These are phyloP conservation scores for Drosophila nigrodunni DNA, from an alignment of 1,140 invertebrate species.

Conservation along the genomic window DNA sequence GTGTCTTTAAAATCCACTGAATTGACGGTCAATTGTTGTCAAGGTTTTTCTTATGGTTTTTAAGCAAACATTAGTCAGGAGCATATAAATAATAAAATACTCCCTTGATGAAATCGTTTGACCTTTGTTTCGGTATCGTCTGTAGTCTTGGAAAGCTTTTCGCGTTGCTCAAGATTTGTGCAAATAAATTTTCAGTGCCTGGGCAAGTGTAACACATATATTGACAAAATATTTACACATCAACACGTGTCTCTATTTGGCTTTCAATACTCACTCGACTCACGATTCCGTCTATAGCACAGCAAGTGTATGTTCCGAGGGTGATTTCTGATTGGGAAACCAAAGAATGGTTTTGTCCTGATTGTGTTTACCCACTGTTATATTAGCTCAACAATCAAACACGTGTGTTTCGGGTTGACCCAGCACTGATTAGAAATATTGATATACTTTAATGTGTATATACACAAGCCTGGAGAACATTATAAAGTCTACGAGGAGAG, in stretches of 20 bases:
- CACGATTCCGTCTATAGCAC: constrained; percentile 1
- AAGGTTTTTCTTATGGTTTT: constrained; percentile 14
- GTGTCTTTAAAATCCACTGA: constrained; percentile 30
- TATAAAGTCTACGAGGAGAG: too few relatives aligned
- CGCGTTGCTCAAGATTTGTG: constrained; percentile 5
- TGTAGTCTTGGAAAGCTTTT: not conserved
- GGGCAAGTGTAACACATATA: constrained; percentile 14
- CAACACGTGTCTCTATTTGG: constrained; percentile 54
- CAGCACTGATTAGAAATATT: constrained; percentile 8
- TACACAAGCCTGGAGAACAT: too few relatives aligned
- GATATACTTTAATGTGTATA: not conserved
- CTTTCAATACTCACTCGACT: not conserved
- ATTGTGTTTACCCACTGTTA: constrained; percentile 53
- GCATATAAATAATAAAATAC: constrained; percentile 25
- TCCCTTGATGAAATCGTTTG: constrained; percentile 10
- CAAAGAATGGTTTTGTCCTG: constrained; percentile 26
- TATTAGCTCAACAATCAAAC: constrained; percentile 38
- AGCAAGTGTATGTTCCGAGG: not conserved
- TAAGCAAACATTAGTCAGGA: constrained; percentile 17
- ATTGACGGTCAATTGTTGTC: constrained; percentile 30
- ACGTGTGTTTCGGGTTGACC: constrained; percentile 29
- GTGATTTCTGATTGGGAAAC: not conserved
- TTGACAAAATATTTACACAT: constrained; percentile 51
- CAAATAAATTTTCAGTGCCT: constrained; percentile 25
- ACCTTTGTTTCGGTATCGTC: not conserved